Percentiles rank a stretch among this genome's conserved stretches.
Conservation (phyloP, 1,140 invertebrate genomes). For the Procambarus clarkii region DNA sequence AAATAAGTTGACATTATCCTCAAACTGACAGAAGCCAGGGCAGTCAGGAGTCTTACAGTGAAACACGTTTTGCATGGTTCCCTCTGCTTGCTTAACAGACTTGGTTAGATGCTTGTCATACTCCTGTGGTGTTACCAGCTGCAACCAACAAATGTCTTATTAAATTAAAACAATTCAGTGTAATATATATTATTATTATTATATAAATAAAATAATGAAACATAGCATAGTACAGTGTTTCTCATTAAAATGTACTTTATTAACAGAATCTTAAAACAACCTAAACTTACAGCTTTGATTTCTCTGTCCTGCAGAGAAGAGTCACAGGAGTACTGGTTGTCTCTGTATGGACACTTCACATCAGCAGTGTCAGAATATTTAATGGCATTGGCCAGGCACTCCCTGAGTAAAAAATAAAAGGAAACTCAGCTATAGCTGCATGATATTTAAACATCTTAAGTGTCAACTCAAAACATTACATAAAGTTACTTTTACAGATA, state of each 20-base stretch:
- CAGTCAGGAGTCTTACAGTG: constrained; percentile 95
- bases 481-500: too few relatives aligned
- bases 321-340: constrained; percentile 86
- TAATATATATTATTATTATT: too few relatives aligned
- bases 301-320: constrained; percentile 89
- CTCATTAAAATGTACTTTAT: too few relatives aligned
- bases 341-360: constrained; percentile 88
- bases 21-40: constrained; percentile 91
- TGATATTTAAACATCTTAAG: too few relatives aligned
- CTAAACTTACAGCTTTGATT: constrained; percentile 85
- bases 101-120: constrained; percentile 89
- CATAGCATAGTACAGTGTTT: too few relatives aligned
- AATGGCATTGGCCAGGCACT: constrained; percentile 86
- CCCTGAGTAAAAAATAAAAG: constrained; percentile 74
- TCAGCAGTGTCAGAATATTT: constrained; percentile 86
- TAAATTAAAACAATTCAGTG: too few relatives aligned
- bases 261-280: background rate
- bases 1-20: constrained; percentile 91
- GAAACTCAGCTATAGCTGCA: too few relatives aligned
- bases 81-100: constrained; percentile 89
- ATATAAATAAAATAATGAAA: too few relatives aligned
- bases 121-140: constrained; percentile 83
- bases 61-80: constrained; percentile 88
- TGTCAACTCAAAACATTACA: too few relatives aligned
- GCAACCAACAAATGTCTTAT: constrained; percentile 52